Evolutionary conservation across 2,797 vertebrate species (phyloP).

Genomic region (Phoeniculus purpureus): DNA sequence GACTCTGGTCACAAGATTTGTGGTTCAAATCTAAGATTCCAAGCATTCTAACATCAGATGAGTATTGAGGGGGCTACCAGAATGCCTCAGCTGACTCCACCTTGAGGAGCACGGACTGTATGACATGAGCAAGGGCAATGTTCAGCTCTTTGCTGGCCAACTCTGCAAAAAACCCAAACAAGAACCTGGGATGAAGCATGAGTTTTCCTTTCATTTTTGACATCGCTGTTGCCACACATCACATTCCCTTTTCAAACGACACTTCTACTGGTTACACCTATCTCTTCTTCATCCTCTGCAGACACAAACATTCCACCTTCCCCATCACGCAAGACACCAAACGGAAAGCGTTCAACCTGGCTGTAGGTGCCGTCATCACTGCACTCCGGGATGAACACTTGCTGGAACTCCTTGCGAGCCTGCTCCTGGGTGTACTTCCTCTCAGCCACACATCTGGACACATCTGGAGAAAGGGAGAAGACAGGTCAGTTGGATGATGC

Average conservation of each 20-base stretch:
- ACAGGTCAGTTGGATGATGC: background rate
- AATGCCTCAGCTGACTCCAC: constrained; percentile 26
- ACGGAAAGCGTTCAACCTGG: constrained; percentile 82
- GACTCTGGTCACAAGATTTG: background rate
- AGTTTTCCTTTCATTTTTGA: background rate
- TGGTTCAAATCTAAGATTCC: constrained; percentile 33
- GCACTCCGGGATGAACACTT: constrained; percentile 97
- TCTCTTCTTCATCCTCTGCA: background rate
- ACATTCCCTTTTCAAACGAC: background rate
- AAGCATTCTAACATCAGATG: constrained; percentile 33
- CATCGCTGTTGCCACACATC: background rate
- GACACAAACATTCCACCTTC: background rate
- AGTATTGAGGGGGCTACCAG: constrained; percentile 4
- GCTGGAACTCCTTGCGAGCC: constrained; percentile 93
- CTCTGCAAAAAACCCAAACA: constrained; percentile 2
- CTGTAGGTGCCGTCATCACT: constrained; percentile 95
- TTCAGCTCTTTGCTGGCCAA: constrained; percentile 1
- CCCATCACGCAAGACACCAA: background rate
- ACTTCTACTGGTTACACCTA: background rate
- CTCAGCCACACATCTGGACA: constrained; percentile 96
- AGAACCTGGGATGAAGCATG: background rate
- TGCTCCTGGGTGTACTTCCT: constrained; percentile 98
- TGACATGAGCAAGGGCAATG: background rate
- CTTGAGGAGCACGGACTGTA: constrained; percentile 3
- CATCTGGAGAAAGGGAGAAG: constrained; percentile 78